phyloP scores from a whole-genome alignment of 53 echinoderm and acorn worm genomes.

The Mesocentrotus franciscanus region DNA sequence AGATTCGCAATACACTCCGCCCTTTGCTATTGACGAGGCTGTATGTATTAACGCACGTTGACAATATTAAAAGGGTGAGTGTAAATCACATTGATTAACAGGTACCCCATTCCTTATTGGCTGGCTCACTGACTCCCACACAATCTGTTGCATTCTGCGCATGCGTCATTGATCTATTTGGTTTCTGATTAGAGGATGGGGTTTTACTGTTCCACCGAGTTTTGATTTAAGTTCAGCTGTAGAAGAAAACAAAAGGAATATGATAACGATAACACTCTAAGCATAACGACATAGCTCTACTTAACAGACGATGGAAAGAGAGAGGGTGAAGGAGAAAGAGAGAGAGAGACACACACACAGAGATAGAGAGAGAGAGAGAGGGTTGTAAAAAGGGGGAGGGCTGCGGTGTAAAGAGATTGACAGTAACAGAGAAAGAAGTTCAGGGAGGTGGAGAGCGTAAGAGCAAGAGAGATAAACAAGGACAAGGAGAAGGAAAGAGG shows the following conservation, averaged over 20 bases:
- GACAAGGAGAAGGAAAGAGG: neutral
- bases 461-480: neutral
- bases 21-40: constrained; percentile 17
- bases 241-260: neutral
- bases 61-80: constrained; percentile 46
- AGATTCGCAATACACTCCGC: constrained; percentile 11
- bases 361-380: constrained; percentile 8
- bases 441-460: neutral
- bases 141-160: constrained; percentile 26
- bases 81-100: constrained; percentile 41
- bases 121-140: constrained; percentile 4
- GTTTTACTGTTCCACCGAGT: neutral
- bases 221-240: neutral
- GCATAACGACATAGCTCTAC: neutral
- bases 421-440: neutral
- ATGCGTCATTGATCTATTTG: constrained; percentile 3
- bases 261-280: neutral
- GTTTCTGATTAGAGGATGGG: neutral
- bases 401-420: too few relatives aligned
- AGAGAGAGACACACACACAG: neutral
- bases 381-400: too few relatives aligned
- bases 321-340: neutral
- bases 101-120: constrained; percentile 25
- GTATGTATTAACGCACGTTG: neutral
- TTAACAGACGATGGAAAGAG: neutral